Evolutionary conservation across 2,888 invertebrate species (phyloP), one percentile per base, ranked within the genome.

Genomic region (Ommatoiulus sabulosus): DNA sequence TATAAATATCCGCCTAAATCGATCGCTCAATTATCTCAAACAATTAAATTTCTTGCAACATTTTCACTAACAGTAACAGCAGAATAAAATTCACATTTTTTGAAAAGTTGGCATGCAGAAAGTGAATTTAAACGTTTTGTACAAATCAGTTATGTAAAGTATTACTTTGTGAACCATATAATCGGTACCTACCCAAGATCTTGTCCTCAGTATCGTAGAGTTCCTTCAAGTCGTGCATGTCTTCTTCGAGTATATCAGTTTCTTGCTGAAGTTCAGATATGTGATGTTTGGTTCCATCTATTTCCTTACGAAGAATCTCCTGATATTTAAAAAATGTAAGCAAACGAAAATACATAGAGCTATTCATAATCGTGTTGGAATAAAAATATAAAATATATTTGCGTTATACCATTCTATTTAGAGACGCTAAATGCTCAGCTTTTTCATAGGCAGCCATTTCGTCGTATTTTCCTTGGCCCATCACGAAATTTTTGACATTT

Each of bases 291-390:
- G 90, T 88, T 7, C 90, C 89, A 44, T 89, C 90, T 15, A 90
- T 87, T 63, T 90, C 90, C 80, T 90, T 90, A 20, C 87, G 20
- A 3, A 90, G 85, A 46, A 90, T 90, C 72, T 90, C 90, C 90
- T 90, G 17, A 43, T 20, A 52, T n/a, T 3, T 10, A 46, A 5
- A n/a, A 85, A 5, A n/a, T 85, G 3, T 85, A 10, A 3, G 85
- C 15, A 20, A 44, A 80, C n/a, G 88, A 44, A 12, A 44, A 46
- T 43, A 35, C 7, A 48, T 24, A 20, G 12, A 84, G 84, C 15
- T 7, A 12, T 44, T 44, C n/a, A n/a, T n/a, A n/a, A n/a, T n/a
- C n/a, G n/a, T n/a, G n/a, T 17, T 84, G 3, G 84, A 5, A 63
- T n/a, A n/a, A n/a, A n/a, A n/a, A n/a, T n/a, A n/a, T n/a, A n/a